Evolutionary conservation across 2,888 invertebrate genomes (phyloP), one percentile per base, ranked within the genome.

Genomic region (Drosophila siamana): DNA sequence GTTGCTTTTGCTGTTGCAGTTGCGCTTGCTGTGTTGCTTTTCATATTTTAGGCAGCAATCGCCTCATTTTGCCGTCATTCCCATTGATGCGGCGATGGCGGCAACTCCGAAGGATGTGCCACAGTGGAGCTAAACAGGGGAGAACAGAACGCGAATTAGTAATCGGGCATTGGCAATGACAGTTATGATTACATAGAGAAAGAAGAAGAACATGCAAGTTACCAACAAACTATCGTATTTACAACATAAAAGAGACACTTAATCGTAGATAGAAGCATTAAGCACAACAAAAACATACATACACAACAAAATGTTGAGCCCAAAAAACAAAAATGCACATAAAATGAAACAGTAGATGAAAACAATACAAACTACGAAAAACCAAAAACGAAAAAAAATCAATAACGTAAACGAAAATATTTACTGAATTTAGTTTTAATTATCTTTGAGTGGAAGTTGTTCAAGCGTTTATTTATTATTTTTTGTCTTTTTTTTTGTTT

Each of bases 31-130:
- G 38, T 69, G 76, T 74, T 74, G 74, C 75, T 84, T 88, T 90
- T 84, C 60, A 79, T 79, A 54, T 89, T 92, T 92, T 92, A 92
- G 92, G 92, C 92, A 85, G 92, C 92, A 87, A 92, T 92, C 88
- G 92, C 92, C 92, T 92, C 92, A 90, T 92, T 92, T 93, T 93
- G 94, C 92, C 94, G 95, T 96, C 96, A 97, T 94, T 98, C 97
- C 99, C 99, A 99, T 92, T 98, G 97, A 93, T 98, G 98, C 85
- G 99, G 99, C 90, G 98, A 98, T 41, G 99, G 99, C 91, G 99
- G 99, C 93, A 99, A 94, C 94, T 99, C 99, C 79, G 98, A 98
- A 69, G 98, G 98, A 93, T 99, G 98, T 88, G 99, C 99, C 92
- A 99, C 97, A 89, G 97, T 96, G 90, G 98, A 97, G 94, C 99